Conservation (phyloP, 2,888 invertebrate species). For the Diabrotica balteata region DNA sequence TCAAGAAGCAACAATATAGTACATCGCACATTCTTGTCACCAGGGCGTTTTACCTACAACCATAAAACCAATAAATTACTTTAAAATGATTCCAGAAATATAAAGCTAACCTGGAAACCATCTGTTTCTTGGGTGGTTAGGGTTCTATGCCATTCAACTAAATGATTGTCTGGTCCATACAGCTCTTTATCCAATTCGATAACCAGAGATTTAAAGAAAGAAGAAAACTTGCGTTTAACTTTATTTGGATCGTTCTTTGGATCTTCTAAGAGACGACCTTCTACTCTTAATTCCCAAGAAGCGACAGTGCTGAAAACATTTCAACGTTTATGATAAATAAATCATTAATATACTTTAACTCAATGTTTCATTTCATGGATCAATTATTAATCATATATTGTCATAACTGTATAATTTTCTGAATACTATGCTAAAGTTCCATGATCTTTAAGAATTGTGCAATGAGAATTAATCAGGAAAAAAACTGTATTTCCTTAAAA, state of each 20-base stretch:
- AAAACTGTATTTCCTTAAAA: slow-evolving; percentile 2
- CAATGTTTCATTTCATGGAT: no score
- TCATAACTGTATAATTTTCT: no score
- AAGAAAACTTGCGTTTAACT: slow-evolving; percentile 97
- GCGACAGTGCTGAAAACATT: slow-evolving; percentile 68
- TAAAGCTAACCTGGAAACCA: slow-evolving; percentile 71
- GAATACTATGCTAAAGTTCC: no score
- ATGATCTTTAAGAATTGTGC: no score
- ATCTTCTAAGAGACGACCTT: slow-evolving; percentile 95
- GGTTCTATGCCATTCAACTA: slow-evolving; percentile 99
- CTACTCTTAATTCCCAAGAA: slow-evolving; percentile 98
- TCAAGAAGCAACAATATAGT: slow-evolving; percentile 96
- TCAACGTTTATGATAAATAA: no score
- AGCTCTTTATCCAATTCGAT: slow-evolving; percentile 99
- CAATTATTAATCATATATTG: no score
- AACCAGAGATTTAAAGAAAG: slow-evolving; percentile 98
- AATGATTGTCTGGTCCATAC: slow-evolving; percentile 99
- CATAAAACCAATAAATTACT: background rate
- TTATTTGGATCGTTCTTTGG: slow-evolving; percentile 89
- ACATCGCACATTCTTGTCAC: slow-evolving; percentile 98
- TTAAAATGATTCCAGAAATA: background rate
- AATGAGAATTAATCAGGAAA: background rate
- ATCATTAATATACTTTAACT: no score
- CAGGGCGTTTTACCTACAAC: slow-evolving; percentile 93
- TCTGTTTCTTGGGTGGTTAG: slow-evolving; percentile 96